Evolutionary conservation across 2,113 vertebrate genomes (phyloP).

Genomic region (Oophaga pumilio): DNA sequence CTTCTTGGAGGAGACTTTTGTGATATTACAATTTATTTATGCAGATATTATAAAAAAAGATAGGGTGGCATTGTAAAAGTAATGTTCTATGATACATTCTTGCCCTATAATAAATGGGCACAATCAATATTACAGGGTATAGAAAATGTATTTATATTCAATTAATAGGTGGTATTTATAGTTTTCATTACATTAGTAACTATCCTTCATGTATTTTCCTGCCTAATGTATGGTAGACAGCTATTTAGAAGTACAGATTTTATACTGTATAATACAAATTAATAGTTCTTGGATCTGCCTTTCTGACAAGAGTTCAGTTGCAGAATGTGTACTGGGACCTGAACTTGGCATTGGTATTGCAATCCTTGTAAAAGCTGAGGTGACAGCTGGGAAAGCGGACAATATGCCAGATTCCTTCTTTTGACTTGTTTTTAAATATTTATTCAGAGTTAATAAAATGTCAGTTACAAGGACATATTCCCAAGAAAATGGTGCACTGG

Average conservation of each 20-base stretch:
- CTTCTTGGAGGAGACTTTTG: no score
- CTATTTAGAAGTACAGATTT: background rate
- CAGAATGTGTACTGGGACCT: conserved; percentile 41
- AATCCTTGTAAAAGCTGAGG: conserved; percentile 49
- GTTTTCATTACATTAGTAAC: no score
- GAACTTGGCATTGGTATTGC: conserved; percentile 35
- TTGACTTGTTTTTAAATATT: conserved; percentile 57
- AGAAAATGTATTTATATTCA: no score
- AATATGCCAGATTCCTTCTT: conserved; percentile 42
- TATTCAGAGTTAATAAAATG: conserved; percentile 54
- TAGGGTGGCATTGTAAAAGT: no score
- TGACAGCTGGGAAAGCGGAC: conserved; percentile 55
- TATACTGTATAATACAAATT: conserved; percentile 1
- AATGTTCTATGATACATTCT: no score
- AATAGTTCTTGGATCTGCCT: conserved; percentile 45
- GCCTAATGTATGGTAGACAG: background rate
- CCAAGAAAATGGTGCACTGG: conserved; percentile 37
- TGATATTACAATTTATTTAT: no score
- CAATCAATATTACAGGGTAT: background rate
- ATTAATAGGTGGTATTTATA: background rate
- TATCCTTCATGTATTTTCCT: no score
- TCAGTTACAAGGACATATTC: conserved; percentile 46
- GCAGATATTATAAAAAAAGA: no score
- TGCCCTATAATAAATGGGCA: background rate
- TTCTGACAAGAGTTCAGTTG: conserved; percentile 42